These are phyloP conservation scores for Alouatta palliata DNA, from an alignment of 2,113 vertebrate genomes.

Conservation along the genomic window DNA sequence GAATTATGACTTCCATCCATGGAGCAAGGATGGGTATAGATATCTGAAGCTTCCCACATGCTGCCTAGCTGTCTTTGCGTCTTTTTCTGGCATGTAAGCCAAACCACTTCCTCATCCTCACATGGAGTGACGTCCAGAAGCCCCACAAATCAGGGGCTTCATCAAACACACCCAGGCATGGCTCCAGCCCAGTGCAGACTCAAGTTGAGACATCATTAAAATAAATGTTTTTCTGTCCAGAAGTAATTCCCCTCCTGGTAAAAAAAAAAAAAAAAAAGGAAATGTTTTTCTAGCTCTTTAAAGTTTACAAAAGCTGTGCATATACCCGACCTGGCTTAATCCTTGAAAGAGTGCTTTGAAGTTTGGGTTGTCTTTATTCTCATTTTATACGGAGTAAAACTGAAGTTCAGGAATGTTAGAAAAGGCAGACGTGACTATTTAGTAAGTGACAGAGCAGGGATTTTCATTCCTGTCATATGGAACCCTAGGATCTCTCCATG, in stretches of 20 bases:
- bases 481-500: background rate
- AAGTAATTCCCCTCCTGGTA: too few relatives aligned
- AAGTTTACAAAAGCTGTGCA: background rate
- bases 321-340: background rate
- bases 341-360: background rate
- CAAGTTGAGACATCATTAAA: background rate
- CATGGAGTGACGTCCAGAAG: background rate
- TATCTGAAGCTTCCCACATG: background rate
- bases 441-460: background rate
- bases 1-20: rapidly evolving
- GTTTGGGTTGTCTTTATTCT: background rate
- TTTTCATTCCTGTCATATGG: background rate
- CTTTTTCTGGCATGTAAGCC: slow-evolving; percentile 29
- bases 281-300: background rate
- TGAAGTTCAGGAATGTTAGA: background rate
- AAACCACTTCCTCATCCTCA: background rate
- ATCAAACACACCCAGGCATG: background rate
- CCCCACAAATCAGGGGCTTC: background rate
- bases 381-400: slow-evolving; percentile 3
- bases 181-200: background rate
- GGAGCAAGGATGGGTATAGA: background rate
- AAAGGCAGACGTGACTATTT: background rate
- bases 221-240: background rate
- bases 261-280: too few relatives aligned
- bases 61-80: background rate